Percentiles rank a stretch among this genome's conserved stretches.
These are phyloP conservation scores for Eumacrocentrus americanus DNA, from an alignment of 2,888 invertebrate genomes.

Conservation along the genomic window DNA sequence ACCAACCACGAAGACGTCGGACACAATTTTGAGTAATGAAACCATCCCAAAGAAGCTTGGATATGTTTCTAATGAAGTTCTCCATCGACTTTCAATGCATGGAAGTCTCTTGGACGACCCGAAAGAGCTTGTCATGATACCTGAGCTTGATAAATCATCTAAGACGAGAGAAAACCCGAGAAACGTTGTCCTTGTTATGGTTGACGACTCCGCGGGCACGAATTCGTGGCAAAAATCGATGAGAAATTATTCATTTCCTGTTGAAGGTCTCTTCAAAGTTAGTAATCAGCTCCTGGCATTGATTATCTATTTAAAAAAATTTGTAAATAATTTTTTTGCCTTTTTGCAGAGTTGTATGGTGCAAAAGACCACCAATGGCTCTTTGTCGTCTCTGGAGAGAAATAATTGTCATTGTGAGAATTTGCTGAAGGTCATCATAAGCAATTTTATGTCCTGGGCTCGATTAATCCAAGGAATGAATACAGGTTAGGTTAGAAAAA, in stretches of 20 bases:
- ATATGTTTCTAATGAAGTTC: background rate
- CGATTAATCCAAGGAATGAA: conserved; percentile 42
- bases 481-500: conserved; percentile 36
- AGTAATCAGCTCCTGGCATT: too few relatives aligned
- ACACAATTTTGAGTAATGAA: background rate
- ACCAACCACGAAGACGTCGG: too few relatives aligned
- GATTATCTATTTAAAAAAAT: background rate
- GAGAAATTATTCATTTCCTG: conserved; percentile 33
- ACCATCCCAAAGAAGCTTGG: background rate
- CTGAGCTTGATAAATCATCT: background rate
- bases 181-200: conserved; percentile 42
- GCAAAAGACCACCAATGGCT: conserved; percentile 3
- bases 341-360: conserved; percentile 34
- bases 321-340: background rate
- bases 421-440: conserved; percentile 39
- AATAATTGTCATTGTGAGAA: conserved; percentile 42
- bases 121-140: background rate
- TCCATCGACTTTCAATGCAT: too few relatives aligned
- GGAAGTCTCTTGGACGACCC: too few relatives aligned
- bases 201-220: conserved; percentile 30
- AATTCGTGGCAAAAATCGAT: conserved; percentile 27
- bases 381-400: background rate
- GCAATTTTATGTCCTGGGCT: conserved; percentile 44
- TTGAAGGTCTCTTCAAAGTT: conserved; percentile 35
- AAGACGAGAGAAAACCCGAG: conserved; percentile 23